Evolutionary conservation across 23 tunicate species (phyloP), one percentile per base, ranked within the genome.

Genomic region (Diplosoma virens): DNA sequence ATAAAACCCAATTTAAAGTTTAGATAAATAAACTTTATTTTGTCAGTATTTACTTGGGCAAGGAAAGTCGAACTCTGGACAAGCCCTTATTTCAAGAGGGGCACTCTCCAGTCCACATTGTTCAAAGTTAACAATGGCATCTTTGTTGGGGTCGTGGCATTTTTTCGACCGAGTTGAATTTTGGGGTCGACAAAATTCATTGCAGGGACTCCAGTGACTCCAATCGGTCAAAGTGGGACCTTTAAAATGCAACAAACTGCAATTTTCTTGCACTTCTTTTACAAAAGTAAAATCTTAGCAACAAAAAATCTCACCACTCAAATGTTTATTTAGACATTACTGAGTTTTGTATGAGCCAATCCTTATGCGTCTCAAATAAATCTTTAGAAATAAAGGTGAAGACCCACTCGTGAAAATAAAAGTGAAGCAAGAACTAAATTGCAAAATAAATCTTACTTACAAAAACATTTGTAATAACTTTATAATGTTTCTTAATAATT

Each of bases 171-270:
- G 37, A 20, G 63, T 27, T 0, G 74, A 65, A 20, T 28, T 30
- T 41, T 66, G 71, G 5, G 74, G 30, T 5, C 48, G 21, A 25
- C 83, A 79, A 27, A 79, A 47, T n/a, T 23, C n/a, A 9, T 14
- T 11, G 27, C 83, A 79, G 16, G 47, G 63, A 25, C 74, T 33
- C 74, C 74, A 79, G 11, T 30, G 27, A 1, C 56, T 16, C 83
- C 83, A 79, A 41, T 64, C 83, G 29, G 74, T 66, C 11, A 79
- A 21, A 3, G 29, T 30, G 27, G 83, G 74, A 29, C 83, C 83
- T 79, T 22, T 2, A 53, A 2, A 22, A 2, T 3, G 1, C 18
- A 9, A 9, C 52, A n/a, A n/a, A n/a, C n/a, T n/a, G n/a, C n/a
- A n/a, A n/a, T n/a, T n/a, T n/a, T n/a, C n/a, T n/a, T n/a, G n/a